phyloP scores from a whole-genome alignment of 2,797 vertebrate species.

The Arnoldichthys spilopterus region DNA sequence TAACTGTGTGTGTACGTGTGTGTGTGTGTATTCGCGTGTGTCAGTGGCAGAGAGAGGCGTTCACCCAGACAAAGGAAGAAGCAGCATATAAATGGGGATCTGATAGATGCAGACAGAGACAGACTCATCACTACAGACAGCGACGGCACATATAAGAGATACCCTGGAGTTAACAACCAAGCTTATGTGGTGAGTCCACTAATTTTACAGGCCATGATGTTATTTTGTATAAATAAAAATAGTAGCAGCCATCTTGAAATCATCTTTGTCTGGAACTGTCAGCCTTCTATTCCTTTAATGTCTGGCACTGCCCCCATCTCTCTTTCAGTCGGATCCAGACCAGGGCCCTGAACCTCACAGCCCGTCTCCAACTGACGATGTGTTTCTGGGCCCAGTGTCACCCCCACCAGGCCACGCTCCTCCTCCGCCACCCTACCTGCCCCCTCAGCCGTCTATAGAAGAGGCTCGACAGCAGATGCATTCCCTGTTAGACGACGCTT shows the following conservation, averaged over 20 bases:
- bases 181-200: slow-evolving; percentile 87
- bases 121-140: slow-evolving; percentile 90
- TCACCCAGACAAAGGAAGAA: slow-evolving; percentile 91
- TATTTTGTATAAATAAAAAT: background rate
- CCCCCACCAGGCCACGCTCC: slow-evolving; percentile 80
- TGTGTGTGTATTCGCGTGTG: slow-evolving; percentile 39
- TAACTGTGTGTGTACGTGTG: slow-evolving; percentile 5
- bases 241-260: background rate
- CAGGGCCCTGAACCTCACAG: slow-evolving; percentile 86
- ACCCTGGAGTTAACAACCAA: slow-evolving; percentile 94
- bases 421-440: slow-evolving; percentile 82
- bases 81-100: slow-evolving; percentile 87
- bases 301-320: background rate
- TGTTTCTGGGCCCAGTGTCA: slow-evolving; percentile 81
- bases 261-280: background rate
- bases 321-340: slow-evolving; percentile 90
- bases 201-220: background rate
- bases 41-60: slow-evolving; percentile 85
- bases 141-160: slow-evolving; percentile 91
- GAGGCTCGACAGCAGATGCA: slow-evolving; percentile 92
- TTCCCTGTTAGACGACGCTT: slow-evolving; percentile 88
- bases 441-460: slow-evolving; percentile 88
- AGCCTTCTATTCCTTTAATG: background rate
- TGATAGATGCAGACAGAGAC: slow-evolving; percentile 90
- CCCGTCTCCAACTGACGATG: slow-evolving; percentile 86